Base-by-base conservation (phyloP, 2,888 invertebrate species). In the Callosobruchus maculatus region DNA sequence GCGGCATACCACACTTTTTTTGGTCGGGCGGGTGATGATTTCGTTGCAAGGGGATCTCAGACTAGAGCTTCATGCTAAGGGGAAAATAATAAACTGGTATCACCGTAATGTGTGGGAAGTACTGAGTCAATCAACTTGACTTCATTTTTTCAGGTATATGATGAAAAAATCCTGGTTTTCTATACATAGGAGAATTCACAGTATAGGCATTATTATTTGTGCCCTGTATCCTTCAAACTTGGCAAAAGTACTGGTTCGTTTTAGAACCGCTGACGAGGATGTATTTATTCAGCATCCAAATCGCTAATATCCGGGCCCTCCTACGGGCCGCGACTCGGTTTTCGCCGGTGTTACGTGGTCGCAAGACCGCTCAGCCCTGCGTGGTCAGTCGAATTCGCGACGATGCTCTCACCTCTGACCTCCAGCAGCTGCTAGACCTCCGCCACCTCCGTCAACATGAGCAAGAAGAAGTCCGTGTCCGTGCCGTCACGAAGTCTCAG, bases 301-400 rank as follows among this genome's bases (percentile, higher is more conserved):
- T 88, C 85, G 86, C 85, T 88, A 87, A 88, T 88, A 86, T 88
- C 88, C 88, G 87, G 84, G 83, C 83, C 85, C 84, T 85, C 85
- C 86, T 84, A 85, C 85, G 76, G 80, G 80, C 81, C 77, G 74
- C 74, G 73, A 20, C 20, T 20, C 71, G 21, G 9, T 22, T 26
- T 49, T 5, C 21, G n/a, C 49, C 3, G 20, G 20, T 31, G 49
- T 71, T 71, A 18, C 66, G 21, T 67, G 31, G 18, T n/a, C 26
- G 1, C 31, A 18, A 31, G 21, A 1, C 13, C 7, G 71, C 21
- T 26, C 21, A 30, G 31, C 22, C 31, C 31, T 21, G 21, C 71
- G 67, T 21, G 22, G 21, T 26, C 49, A 67, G 21, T 67, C 67
- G 26, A 31, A 22, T 22, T 67, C 71, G 26, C 66, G 22, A 21